These are phyloP conservation scores for Limnephilus rhombicus DNA, from an alignment of 2,888 invertebrate species.

Conservation along the genomic window DNA sequence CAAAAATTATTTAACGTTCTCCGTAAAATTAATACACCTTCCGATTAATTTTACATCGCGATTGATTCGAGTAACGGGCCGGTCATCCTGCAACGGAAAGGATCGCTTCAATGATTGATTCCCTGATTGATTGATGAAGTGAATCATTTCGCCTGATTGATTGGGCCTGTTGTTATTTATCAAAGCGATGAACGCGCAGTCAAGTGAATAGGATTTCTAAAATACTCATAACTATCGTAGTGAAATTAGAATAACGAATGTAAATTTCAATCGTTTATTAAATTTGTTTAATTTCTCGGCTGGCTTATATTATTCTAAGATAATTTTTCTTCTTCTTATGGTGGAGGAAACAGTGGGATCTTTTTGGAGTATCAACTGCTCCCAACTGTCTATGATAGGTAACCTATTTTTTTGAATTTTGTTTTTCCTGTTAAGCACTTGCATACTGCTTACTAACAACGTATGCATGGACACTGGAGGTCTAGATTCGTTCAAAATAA, in stretches of 20 bases:
- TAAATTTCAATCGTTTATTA: no score
- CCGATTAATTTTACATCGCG: neutral
- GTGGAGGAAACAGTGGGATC: no score
- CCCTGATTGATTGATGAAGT: neutral
- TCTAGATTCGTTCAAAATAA: no score
- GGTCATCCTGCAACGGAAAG: neutral
- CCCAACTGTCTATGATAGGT: no score
- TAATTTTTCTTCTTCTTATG: no score
- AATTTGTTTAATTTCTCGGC: no score
- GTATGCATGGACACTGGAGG: no score
- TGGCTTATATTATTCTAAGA: no score
- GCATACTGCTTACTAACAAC: no score
- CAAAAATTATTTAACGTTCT: neutral
- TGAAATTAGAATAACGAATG: neutral
- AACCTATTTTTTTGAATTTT: no score
- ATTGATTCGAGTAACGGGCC: neutral
- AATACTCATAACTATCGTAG: neutral
- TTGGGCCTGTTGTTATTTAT: neutral
- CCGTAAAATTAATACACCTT: neutral
- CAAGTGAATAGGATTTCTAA: neutral
- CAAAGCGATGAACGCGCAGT: neutral
- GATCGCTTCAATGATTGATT: neutral
- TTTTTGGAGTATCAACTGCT: no score
- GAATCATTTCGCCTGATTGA: neutral
- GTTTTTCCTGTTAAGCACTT: no score